Evolutionary conservation across 2,113 vertebrate species (phyloP).

Genomic region (Oncorhynchus nerka): DNA sequence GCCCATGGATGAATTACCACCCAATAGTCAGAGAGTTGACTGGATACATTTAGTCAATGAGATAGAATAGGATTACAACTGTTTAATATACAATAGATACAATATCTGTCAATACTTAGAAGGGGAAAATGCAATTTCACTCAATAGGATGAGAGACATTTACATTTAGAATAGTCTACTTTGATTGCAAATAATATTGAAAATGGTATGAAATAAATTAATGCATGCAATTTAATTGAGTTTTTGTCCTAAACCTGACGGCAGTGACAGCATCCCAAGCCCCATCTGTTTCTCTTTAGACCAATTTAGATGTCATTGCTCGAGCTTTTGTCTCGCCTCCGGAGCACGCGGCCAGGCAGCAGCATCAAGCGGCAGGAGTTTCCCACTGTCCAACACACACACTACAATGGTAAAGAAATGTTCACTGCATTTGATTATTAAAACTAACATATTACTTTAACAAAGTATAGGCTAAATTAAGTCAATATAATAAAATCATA

Average conservation of each 20-base stretch:
- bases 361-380: too few relatives aligned
- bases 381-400: too few relatives aligned
- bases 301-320: conserved; percentile 91
- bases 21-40: not conserved
- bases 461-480: too few relatives aligned
- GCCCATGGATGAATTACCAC: not conserved
- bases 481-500: too few relatives aligned
- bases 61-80: not conserved
- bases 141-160: not conserved
- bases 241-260: conserved; percentile 26
- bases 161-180: not conserved
- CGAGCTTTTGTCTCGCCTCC: conserved; percentile 85
- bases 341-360: conserved; percentile 14
- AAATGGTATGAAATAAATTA: not conserved
- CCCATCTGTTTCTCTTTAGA: conserved; percentile 91
- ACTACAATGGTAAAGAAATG: too few relatives aligned
- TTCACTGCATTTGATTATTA: too few relatives aligned
- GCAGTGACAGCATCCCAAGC: conserved; percentile 70
- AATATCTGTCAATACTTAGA: too few relatives aligned
- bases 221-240: not conserved
- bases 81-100: not conserved
- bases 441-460: too few relatives aligned
- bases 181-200: not conserved
- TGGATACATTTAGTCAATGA: not conserved
- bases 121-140: too few relatives aligned